phyloP scores from a whole-genome alignment of 2,888 invertebrate species.

The Oegoconia quadripuncta region DNA sequence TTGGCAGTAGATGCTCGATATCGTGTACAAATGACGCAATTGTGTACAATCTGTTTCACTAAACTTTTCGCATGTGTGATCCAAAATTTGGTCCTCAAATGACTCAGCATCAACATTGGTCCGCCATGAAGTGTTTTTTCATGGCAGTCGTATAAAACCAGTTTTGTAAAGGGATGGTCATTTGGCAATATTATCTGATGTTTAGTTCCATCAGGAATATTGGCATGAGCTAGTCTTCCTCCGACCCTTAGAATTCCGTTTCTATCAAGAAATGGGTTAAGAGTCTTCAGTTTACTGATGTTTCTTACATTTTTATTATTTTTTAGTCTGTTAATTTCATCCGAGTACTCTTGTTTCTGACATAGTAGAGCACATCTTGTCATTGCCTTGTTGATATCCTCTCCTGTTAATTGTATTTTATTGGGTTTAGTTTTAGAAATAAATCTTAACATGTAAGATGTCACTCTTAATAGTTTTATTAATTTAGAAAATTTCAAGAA shows the following conservation, averaged over 20 bases:
- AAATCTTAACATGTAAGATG: background rate
- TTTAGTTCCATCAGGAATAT: slow-evolving; percentile 5
- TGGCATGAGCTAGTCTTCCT: background rate
- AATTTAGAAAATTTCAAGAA: background rate
- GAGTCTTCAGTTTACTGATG: background rate
- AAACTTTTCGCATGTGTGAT: slow-evolving; percentile 11
- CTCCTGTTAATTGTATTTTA: background rate
- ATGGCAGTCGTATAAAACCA: slow-evolving; percentile 19
- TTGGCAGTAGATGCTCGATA: background rate
- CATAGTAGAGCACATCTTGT: background rate
- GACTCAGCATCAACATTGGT: slow-evolving; percentile 17
- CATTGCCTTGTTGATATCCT: background rate
- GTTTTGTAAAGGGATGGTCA: slow-evolving; percentile 9
- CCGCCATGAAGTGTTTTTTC: slow-evolving; percentile 24
- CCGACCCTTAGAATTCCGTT: background rate
- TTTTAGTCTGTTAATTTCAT: background rate
- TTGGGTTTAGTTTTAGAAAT: background rate
- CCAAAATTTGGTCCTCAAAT: slow-evolving; percentile 14
- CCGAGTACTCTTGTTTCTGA: background rate
- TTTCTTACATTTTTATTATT: background rate
- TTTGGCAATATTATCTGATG: slow-evolving; percentile 18
- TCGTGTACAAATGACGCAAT: slow-evolving; percentile 9
- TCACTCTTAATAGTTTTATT: background rate
- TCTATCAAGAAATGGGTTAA: background rate
- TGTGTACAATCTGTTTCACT: slow-evolving; percentile 4